A percentile compares a stretch with the other conserved stretches of the same genome.
phyloP scores from a whole-genome alignment of 2,888 invertebrate genomes.

The Drepana falcataria region DNA sequence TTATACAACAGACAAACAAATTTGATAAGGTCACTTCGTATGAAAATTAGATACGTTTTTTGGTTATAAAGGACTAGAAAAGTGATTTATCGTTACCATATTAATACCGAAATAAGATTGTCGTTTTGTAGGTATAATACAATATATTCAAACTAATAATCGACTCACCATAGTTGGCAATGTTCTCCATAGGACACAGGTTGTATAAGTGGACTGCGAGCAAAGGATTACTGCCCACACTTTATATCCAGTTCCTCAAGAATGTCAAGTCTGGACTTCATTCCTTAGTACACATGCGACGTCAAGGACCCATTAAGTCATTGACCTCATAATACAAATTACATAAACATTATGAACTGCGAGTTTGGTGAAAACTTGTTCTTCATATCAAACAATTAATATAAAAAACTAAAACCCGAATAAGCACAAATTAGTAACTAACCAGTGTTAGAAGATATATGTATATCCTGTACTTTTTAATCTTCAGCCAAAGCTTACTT shows the following conservation, averaged over 20 bases:
- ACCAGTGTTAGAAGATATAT: no score
- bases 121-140: slow-evolving; percentile 1
- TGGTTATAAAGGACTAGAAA: no score
- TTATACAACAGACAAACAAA: no score
- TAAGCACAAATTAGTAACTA: no score
- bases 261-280: slow-evolving; percentile 71
- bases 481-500: no score
- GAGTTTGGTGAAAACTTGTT: slow-evolving; percentile 6
- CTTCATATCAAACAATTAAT: neutral
- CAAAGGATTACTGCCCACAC: slow-evolving; percentile 52
- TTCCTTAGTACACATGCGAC: slow-evolving; percentile 58
- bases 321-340: slow-evolving; percentile 45
- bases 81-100: no score
- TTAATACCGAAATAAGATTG: neutral
- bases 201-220: slow-evolving; percentile 50
- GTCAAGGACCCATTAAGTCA: slow-evolving; percentile 53
- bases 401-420: no score
- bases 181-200: slow-evolving; percentile 44
- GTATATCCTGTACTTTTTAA: no score
- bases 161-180: slow-evolving; percentile 60
- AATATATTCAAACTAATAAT: slow-evolving; percentile 24
- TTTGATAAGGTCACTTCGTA: no score
- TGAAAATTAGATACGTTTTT: no score
- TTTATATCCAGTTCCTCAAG: slow-evolving; percentile 72
- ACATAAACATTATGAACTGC: slow-evolving; percentile 21